Base-by-base conservation (phyloP, 2,113 vertebrate genomes). In the Coptodon bakossiorum region DNA sequence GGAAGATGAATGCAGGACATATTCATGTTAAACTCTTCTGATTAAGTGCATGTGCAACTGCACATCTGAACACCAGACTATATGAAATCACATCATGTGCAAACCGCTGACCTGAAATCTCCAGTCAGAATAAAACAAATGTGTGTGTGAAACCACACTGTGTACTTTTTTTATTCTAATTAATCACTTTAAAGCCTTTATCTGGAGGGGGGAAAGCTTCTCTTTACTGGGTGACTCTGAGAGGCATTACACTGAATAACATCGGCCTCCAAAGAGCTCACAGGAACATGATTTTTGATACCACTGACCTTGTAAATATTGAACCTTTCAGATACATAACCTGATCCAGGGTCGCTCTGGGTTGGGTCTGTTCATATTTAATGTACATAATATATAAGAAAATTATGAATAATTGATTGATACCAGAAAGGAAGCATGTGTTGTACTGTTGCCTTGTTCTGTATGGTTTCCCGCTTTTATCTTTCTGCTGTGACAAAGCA, bases 271-370 rank as follows among this genome's bases (percentile, higher is more conserved):
- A 59, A 66, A 19, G 81, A 84, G 68, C 90, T 90, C 78, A 38
- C n/a, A 27, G 40, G 45, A 92, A 45, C 13, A 68, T 38, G 85
- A 68, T 59, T 89, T 86, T 85, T 89, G 80, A 94, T 88, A 68
- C 86, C 34, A 17, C 10, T 91, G 93, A 95, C 94, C 94, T 95
- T 94, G 92, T 83, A 87, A 86, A 86, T 90, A 91, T 86, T 76
- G 84, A 93, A 81, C 81, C 45, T 84, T 57, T 81, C 56, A 43
- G 76, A 48, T 79, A 79, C 16, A 76, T 82, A 90, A 93, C 63
- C 78, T 5, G 43, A 89, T 83, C 63, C 87, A 63, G 45, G 76
- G 38, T 24, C 48, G 84, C 85, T 88, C 80, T 57, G 48, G 12
- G 54, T 76, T 38, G 45, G 53, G 34, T 86, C 83, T 22, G 73